Evolutionary conservation across 92 coral and sea anemone genomes (phyloP).

Genomic region (Porites cylindrica): DNA sequence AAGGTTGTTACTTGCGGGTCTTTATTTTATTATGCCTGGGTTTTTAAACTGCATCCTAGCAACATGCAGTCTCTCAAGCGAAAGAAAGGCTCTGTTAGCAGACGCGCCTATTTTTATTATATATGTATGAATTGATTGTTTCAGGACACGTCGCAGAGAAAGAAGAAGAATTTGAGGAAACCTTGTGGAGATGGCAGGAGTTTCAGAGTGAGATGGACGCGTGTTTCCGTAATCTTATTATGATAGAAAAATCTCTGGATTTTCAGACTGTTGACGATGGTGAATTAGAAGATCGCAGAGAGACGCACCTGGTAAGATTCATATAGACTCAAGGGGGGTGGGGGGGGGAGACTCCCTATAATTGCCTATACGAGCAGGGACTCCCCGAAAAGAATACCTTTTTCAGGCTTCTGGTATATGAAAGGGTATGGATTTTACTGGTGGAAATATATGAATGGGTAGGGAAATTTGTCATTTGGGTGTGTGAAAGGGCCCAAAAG

Average conservation of each 20-base stretch:
- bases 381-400: no score
- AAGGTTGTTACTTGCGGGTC: no score
- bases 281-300: conserved; percentile 72
- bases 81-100: no score
- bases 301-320: conserved; percentile 68
- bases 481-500: no score
- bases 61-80: no score
- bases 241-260: conserved; percentile 85
- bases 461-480: no score
- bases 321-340: background rate
- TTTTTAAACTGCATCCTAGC: no score
- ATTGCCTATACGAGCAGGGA: background rate
- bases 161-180: conserved; percentile 85
- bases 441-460: no score
- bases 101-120: no score
- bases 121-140: background rate
- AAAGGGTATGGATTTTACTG: no score
- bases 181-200: conserved; percentile 91
- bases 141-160: conserved; percentile 79
- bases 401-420: no score
- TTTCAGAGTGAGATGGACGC: conserved; percentile 79
- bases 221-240: conserved; percentile 78
- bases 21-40: no score
- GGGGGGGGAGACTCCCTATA: background rate
- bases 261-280: conserved; percentile 73